Evolutionary conservation across 1,140 invertebrate species (phyloP).

Genomic region (Apis florea): DNA sequence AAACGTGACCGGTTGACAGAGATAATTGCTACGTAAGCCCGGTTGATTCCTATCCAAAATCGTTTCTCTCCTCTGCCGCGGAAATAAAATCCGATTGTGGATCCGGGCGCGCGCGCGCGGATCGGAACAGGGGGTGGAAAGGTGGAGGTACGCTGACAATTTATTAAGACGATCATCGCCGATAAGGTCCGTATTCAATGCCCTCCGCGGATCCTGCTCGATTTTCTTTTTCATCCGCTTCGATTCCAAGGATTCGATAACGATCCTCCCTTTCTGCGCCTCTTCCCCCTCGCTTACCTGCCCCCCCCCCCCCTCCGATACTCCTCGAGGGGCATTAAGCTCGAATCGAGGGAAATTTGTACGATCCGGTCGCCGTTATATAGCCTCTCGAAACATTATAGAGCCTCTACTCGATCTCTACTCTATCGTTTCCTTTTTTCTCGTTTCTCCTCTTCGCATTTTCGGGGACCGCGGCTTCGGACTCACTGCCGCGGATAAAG

Average conservation of each 20-base stretch:
- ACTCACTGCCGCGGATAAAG: constrained; percentile 46
- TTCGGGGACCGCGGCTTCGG: not conserved
- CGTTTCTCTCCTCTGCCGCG: constrained; percentile 36
- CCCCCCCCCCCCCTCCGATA: not conserved
- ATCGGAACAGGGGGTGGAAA: constrained; percentile 44
- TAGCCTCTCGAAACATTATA: constrained; percentile 54
- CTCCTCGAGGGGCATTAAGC: constrained; percentile 20
- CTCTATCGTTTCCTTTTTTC: constrained; percentile 35
- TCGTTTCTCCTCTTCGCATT: not conserved
- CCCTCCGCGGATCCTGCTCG: constrained; percentile 30
- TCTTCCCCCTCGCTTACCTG: not conserved
- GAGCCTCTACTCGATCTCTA: constrained; percentile 6
- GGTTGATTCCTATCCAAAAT: constrained; percentile 54
- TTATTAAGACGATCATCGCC: constrained; percentile 68
- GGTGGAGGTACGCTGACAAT: constrained; percentile 53
- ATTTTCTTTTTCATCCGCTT: constrained; percentile 48
- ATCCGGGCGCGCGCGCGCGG: not conserved
- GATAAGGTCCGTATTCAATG: constrained; percentile 61
- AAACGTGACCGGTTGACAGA: constrained; percentile 52
- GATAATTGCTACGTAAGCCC: constrained; percentile 49
- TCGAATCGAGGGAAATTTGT: constrained; percentile 58
- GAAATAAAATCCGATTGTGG: constrained; percentile 47
- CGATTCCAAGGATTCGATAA: constrained; percentile 59
- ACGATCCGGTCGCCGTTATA: constrained; percentile 62
- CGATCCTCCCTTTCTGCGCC: constrained; percentile 11